These are phyloP conservation scores for Cichlasoma orientale DNA, from an alignment of 2,797 vertebrate genomes.

Conservation along the genomic window DNA sequence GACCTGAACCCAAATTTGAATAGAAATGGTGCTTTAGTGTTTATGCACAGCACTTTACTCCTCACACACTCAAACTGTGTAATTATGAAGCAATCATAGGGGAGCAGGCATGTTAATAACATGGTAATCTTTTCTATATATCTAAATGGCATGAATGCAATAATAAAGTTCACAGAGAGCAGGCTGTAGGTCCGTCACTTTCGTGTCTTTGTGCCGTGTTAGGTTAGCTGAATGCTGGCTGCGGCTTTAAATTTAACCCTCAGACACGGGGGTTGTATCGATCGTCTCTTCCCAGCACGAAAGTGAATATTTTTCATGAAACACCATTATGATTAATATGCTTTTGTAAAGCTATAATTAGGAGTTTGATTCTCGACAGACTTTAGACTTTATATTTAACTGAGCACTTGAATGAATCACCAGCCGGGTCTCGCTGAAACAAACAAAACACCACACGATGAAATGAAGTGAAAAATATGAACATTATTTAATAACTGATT, in stretches of 20 bases:
- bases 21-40: not conserved
- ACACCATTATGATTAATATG: not conserved
- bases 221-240: not conserved
- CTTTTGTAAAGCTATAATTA: not conserved
- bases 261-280: not conserved
- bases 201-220: not conserved
- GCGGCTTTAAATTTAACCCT: not conserved
- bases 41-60: not conserved
- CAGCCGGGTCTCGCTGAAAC: not conserved
- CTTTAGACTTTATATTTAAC: not conserved
- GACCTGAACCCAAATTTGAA: not conserved
- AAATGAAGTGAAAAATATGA: slow-evolving; percentile 99
- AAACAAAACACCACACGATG: slow-evolving; percentile 65
- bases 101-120: not conserved
- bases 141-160: not conserved
- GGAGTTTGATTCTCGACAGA: not conserved
- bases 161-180: not conserved
- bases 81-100: not conserved
- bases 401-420: not conserved
- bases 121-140: not conserved
- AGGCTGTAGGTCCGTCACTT: not conserved
- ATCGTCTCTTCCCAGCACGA: not conserved
- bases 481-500: slow-evolving; percentile 99
- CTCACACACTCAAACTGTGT: not conserved
- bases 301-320: not conserved